These are phyloP conservation scores for Gambusia affinis DNA, from an alignment of 2,113 vertebrate species.

Conservation along the genomic window DNA sequence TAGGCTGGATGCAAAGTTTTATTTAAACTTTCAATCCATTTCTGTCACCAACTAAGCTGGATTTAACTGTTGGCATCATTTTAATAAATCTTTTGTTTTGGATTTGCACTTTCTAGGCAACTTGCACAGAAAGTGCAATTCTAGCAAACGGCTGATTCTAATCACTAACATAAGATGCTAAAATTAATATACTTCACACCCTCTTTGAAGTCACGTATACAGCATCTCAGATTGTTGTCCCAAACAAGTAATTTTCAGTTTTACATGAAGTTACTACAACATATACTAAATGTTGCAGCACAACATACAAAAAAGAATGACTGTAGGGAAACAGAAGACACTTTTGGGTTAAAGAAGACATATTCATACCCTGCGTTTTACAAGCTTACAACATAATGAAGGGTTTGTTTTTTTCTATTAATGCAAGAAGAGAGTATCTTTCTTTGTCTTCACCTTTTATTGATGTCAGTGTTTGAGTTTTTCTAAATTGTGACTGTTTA, in stretches of 20 bases:
- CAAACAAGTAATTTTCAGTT: not conserved
- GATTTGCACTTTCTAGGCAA: no score
- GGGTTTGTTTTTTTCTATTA: not conserved
- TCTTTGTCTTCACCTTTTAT: not conserved
- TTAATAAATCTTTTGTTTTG: no score
- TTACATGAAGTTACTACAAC: not conserved
- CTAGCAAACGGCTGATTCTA: not conserved
- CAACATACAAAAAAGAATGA: no score
- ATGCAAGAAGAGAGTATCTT: not conserved
- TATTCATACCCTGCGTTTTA: not conserved
- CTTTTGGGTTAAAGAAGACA: no score
- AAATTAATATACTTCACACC: no score
- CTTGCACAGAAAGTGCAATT: not conserved
- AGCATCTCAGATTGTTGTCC: not conserved
- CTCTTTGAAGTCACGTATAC: no score
- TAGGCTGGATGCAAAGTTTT: no score
- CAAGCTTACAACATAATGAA: not conserved
- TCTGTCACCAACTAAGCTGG: no score
- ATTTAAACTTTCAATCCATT: no score
- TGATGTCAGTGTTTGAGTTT: not conserved
- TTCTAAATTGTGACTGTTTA: not conserved
- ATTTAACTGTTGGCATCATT: no score
- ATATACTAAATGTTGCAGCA: not conserved
- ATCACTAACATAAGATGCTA: not conserved
- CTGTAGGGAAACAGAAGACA: no score